Evolutionary conservation across 2,888 invertebrate genomes (phyloP).

Genomic region (Cephalotes varians): DNA sequence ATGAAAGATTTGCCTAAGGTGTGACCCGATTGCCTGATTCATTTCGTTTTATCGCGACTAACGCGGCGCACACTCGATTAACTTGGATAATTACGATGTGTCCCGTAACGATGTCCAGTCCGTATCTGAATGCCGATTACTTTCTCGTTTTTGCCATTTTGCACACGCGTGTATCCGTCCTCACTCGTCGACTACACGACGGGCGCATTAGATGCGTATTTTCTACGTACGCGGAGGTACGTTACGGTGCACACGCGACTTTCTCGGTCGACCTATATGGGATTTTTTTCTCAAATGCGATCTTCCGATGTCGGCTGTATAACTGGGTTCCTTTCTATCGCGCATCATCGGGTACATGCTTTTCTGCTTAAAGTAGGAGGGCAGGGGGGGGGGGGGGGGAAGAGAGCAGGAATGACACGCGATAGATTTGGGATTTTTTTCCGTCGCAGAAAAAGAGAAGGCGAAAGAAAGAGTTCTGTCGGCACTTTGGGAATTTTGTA

Average conservation of each 20-base stretch:
- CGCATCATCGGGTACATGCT: conserved; percentile 48
- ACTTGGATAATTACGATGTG: conserved; percentile 48
- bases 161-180: conserved; percentile 28
- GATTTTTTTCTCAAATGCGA: conserved; percentile 66
- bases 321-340: conserved; percentile 75
- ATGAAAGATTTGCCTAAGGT: conserved; percentile 20
- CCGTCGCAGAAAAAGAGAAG: not conserved
- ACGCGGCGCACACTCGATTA: conserved; percentile 34
- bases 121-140: conserved; percentile 26
- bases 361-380: conserved; percentile 31
- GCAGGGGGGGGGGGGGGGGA: not conserved
- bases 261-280: conserved; percentile 79
- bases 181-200: not conserved
- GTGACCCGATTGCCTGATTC: conserved; percentile 50
- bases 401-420: not conserved
- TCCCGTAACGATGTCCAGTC: conserved; percentile 26
- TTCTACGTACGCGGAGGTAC: conserved; percentile 39
- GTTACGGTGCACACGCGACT: conserved; percentile 68
- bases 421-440: conserved; percentile 15
- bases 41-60: conserved; percentile 26
- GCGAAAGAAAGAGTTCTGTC: not conserved
- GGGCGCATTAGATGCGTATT: conserved; percentile 35
- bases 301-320: conserved; percentile 43
- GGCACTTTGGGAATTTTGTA: not conserved
- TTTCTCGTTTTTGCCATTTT: conserved; percentile 54